These are phyloP conservation scores for Lutjanus erythropterus DNA, from an alignment of 2,113 vertebrate species.

Conservation along the genomic window DNA sequence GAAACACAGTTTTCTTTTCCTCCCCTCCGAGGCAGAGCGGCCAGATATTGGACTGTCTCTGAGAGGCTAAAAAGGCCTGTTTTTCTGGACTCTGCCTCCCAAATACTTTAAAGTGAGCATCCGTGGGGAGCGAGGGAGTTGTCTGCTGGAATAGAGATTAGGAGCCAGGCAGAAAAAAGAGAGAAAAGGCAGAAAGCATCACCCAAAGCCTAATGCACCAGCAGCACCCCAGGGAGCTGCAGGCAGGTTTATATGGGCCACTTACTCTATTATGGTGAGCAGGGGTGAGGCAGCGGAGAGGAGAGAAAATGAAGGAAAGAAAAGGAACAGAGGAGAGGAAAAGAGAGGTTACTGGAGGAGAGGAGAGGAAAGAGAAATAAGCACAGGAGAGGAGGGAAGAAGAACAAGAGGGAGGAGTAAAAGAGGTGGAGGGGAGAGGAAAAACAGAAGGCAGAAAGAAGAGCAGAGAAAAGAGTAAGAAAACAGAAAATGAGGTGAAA, in stretches of 20 bases:
- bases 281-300: not conserved
- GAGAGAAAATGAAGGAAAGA: not conserved
- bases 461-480: not conserved
- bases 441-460: not conserved
- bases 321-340: not conserved
- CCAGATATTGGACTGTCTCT: conserved; percentile 10
- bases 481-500: not conserved
- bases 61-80: conserved; percentile 1
- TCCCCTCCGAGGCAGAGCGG: not conserved
- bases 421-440: not conserved
- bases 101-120: conserved; percentile 46
- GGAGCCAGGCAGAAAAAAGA: conserved; percentile 2
- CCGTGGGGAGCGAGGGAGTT: conserved; percentile 41
- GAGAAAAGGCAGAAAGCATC: conserved; percentile 37
- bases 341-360: not conserved
- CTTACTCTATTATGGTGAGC: conserved; percentile 38
- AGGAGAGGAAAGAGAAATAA: not conserved
- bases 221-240: conserved; percentile 44
- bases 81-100: conserved; percentile 49
- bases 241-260: conserved; percentile 52
- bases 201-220: conserved; percentile 50
- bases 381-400: not conserved
- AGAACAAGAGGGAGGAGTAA: not conserved
- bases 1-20: not conserved
- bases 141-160: conserved; percentile 57